Evolutionary conservation across 2,113 vertebrate species (phyloP), one percentile per base, ranked within the genome.

Genomic region (Mungos mungo): DNA sequence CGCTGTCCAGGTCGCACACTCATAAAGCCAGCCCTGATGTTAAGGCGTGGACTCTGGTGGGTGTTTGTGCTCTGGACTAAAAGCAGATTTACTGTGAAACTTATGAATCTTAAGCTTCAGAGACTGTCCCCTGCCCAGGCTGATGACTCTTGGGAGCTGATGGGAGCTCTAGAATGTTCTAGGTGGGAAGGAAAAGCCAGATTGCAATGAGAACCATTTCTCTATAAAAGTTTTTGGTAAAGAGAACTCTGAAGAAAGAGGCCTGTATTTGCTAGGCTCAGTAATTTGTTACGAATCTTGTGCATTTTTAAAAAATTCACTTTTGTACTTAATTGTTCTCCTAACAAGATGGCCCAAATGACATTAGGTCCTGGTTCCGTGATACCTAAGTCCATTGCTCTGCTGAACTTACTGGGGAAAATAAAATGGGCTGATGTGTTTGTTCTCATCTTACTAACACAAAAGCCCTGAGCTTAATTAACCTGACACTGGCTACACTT

Each of bases 1-100:
- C 35, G 2, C 54, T 1, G 0, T 9, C 14, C 31, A 18, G 11
- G n/a, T 4, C 5, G 11, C 52, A 18, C 0, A 1, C 18, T 16
- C 2, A 5, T 7, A 14, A 31, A 27, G n/a, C 29, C 18, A 74
- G 33, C 9, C 71, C 12, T 35, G 11, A 35, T 18, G 21, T 15
- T 9, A 52, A 93, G 12, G 19, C 5, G 7, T 19, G 45, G 13
- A 23, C 25, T 25, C 27, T 9, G n/a, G 65, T 0, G 13, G 41
- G 27, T 35, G 5, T 71, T 27, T 90, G 41, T 52, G 16, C 38
- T 79, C n/a, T 45, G 35, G 31, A 65, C 21, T 14, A 76, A 38
- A 74, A 82, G 60, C 12, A 72, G n/a, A 12, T 84, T 71, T 50
- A 4, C 69, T 80, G 71, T 50, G 38, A 84, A 29, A 33, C 21